Percentiles rank a stretch among this genome's conserved stretches.
These are phyloP conservation scores for Bubo bubo DNA, from an alignment of 2,113 vertebrate genomes.

Conservation along the genomic window DNA sequence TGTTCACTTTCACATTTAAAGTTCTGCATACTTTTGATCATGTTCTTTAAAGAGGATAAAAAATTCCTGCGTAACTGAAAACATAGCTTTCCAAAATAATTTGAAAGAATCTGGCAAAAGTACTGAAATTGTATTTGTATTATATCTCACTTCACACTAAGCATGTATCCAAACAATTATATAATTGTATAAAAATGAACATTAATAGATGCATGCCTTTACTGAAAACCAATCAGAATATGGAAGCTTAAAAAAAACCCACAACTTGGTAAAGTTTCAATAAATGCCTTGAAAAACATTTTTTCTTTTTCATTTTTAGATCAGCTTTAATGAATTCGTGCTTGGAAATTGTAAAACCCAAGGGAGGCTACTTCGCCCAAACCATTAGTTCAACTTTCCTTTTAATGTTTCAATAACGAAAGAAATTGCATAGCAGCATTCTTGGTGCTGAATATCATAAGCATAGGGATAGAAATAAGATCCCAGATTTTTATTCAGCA, in stretches of 20 bases:
- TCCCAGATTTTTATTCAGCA: background rate
- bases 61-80: background rate
- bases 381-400: background rate
- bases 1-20: background rate
- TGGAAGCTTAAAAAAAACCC: background rate
- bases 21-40: background rate
- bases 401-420: constrained; percentile 2
- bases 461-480: background rate
- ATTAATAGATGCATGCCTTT: background rate
- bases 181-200: background rate
- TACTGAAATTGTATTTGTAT: background rate
- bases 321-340: background rate
- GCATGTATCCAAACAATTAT: background rate
- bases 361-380: background rate
- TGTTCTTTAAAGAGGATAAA: background rate
- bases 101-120: background rate
- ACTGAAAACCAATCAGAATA: background rate
- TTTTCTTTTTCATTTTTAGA: background rate
- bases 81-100: background rate
- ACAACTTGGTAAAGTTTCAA: background rate
- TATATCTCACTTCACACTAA: background rate
- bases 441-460: background rate
- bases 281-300: background rate
- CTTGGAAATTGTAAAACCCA: background rate
- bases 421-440: background rate